Conservation (phyloP, 1,140 invertebrate genomes). For the Apis mellifera region Amel_HAv3.1 CM009946.2:6132001-6132500, state of each 20-base stretch:
- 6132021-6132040: background rate
- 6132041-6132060: constrained; percentile 30
- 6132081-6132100: background rate
- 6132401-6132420: background rate
- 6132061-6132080: background rate
- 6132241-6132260: constrained; percentile 43
- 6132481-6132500: background rate
- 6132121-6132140: too few relatives aligned
- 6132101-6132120: background rate
- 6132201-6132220: background rate
- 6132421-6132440: background rate
- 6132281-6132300: constrained; percentile 49
- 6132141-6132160: too few relatives aligned
- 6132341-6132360: constrained; percentile 16
- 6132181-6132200: background rate
- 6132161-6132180: too few relatives aligned
- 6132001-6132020: background rate
- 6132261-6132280: constrained; percentile 33
- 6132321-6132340: constrained; percentile 54
- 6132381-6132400: background rate
- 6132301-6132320: constrained; percentile 50
- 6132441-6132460: too few relatives aligned
- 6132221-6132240: background rate
- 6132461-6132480: too few relatives aligned
- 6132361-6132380: constrained; percentile 51